These are phyloP conservation scores for Eilema sororculum DNA, from an alignment of 2,888 invertebrate genomes.

Conservation along the genomic window DNA sequence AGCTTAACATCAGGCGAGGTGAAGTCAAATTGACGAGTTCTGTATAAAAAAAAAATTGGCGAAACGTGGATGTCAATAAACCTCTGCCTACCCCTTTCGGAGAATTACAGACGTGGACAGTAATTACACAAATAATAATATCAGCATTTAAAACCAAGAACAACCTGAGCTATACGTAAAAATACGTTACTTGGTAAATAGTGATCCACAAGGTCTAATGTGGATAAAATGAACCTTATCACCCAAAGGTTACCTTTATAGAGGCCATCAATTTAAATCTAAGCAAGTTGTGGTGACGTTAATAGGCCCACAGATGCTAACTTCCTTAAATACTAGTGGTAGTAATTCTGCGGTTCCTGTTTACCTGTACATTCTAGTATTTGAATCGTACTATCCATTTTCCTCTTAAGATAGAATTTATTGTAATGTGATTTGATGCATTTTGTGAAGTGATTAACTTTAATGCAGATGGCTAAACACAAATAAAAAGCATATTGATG, in stretches of 20 bases:
- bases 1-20: no score
- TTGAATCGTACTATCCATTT: background rate
- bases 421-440: background rate
- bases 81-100: no score
- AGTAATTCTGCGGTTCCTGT: background rate
- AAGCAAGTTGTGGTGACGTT: conserved; percentile 13
- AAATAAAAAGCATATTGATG: no score
- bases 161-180: background rate
- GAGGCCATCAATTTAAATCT: conserved; percentile 17
- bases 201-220: background rate
- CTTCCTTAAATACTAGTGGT: background rate
- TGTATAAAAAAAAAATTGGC: no score
- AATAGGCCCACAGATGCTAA: conserved; percentile 10
- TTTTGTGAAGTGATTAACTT: no score
- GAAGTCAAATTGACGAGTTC: no score
- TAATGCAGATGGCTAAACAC: no score
- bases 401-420: background rate
- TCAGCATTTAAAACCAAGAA: background rate
- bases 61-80: no score
- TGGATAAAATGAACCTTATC: conserved; percentile 14
- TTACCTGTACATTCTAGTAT: background rate
- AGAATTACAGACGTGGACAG: no score
- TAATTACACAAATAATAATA: no score
- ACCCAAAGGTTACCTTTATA: conserved; percentile 15
- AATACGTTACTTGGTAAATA: conserved; percentile 4